A percentile compares a stretch with the other conserved stretches of the same genome.
Evolutionary conservation across 2,113 vertebrate species (phyloP).

Genomic region (Galbula dea): DNA sequence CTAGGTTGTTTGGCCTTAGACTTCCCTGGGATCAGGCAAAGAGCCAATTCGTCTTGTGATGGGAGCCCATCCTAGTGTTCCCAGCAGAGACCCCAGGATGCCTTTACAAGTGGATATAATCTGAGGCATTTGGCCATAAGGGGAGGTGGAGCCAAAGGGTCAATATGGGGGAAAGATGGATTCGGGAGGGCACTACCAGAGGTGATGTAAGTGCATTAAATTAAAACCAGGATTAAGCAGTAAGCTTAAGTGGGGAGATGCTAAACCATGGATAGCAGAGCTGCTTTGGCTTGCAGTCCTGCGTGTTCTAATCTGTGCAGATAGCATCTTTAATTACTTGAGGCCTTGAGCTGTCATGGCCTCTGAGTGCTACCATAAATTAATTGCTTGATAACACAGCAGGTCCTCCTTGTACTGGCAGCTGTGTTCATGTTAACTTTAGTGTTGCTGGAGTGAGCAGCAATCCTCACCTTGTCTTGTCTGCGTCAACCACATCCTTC

Average conservation of each 20-base stretch:
- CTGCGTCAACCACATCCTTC: background rate
- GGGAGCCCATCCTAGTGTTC: background rate
- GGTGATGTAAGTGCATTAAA: slow-evolving; percentile 54
- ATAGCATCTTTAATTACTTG: background rate
- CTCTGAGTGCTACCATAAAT: background rate
- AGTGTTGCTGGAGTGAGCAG: background rate
- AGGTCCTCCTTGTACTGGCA: background rate
- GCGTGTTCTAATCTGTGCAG: slow-evolving; percentile 18
- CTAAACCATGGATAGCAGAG: slow-evolving; percentile 9
- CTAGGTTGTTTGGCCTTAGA: background rate
- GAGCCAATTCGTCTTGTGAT: background rate
- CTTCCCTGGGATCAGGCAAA: background rate
- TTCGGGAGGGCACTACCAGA: background rate
- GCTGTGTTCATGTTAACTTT: background rate
- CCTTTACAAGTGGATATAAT: background rate
- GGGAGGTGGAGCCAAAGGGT: slow-evolving; percentile 38
- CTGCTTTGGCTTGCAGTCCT: slow-evolving; percentile 23
- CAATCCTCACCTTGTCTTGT: background rate
- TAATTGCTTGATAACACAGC: background rate
- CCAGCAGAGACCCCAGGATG: background rate
- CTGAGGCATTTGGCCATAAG: background rate
- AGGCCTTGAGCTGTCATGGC: background rate
- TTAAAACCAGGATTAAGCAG: slow-evolving; percentile 55
- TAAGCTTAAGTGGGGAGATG: slow-evolving; percentile 32
- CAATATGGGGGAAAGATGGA: background rate